Conservation (phyloP, 2,888 invertebrate genomes). For the Cataglyphis livida region DNA sequence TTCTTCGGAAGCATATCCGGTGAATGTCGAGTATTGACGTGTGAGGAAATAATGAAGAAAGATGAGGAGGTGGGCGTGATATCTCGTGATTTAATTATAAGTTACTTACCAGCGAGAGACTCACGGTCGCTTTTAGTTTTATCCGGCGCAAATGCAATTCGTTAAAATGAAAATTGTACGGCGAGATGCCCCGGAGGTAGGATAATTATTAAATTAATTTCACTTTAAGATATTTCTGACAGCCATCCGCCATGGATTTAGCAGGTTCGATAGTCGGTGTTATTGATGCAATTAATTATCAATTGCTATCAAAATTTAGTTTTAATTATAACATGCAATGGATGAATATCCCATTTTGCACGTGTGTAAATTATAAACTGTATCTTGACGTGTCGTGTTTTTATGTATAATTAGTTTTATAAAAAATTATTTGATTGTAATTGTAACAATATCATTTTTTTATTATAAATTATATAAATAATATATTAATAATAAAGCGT, state of each 20-base stretch:
- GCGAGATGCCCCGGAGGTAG: background rate
- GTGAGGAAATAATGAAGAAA: slow-evolving; percentile 30
- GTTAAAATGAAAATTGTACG: slow-evolving; percentile 41
- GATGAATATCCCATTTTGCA: slow-evolving; percentile 12
- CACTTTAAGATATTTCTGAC: slow-evolving; percentile 36
- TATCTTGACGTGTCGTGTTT: background rate
- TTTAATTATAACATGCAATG: slow-evolving; percentile 22
- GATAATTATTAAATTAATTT: slow-evolving; percentile 53
- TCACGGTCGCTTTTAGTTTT: slow-evolving; percentile 48
- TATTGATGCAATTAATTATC: slow-evolving; percentile 42
- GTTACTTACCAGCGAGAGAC: slow-evolving; percentile 33
- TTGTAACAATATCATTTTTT: too few species aligned
- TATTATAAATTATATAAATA: background rate
- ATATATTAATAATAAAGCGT: background rate
- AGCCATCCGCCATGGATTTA: slow-evolving; percentile 28
- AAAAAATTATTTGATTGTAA: background rate
- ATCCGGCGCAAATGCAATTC: slow-evolving; percentile 39
- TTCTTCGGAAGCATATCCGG: slow-evolving; percentile 48
- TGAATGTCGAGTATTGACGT: slow-evolving; percentile 45
- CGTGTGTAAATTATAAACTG: background rate
- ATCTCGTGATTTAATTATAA: slow-evolving; percentile 53
- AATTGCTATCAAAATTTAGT: slow-evolving; percentile 32
- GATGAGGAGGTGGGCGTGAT: slow-evolving; percentile 42
- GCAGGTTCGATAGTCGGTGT: slow-evolving; percentile 8
- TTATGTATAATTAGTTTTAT: background rate